Evolutionary conservation across 2,797 vertebrate species (phyloP), one percentile per base, ranked within the genome.

Genomic region (Valencia hispanica): DNA sequence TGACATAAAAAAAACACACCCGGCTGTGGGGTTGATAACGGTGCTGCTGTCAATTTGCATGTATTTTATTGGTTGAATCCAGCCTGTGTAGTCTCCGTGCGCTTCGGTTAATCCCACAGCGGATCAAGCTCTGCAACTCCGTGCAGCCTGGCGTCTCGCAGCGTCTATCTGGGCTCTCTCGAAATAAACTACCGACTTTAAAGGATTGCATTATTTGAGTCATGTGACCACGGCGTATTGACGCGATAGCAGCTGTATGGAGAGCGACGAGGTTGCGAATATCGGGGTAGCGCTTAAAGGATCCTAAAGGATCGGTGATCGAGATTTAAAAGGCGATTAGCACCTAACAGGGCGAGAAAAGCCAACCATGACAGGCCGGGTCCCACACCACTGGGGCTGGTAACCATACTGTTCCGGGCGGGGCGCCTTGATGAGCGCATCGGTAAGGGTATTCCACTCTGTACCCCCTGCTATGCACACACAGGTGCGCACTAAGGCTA

Each of bases 21-120:
- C 77, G 84, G 87, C 81, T 87, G 82, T 45, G 53, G 91, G 92
- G 88, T 87, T 86, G 87, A 89, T 85, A 84, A 76, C 82, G 76
- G 88, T 85, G 93, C 94, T 94, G 92, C 92, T 94, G 93, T 92
- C 94, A 90, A 84, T 93, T 88, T 90, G 92, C 92, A 90, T 94
- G 90, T 78, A 85, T 91, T 92, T 87, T 88, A 82, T 89, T 88
- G 89, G 78, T 84, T 81, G 85, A 90, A 89, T 86, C 90, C 88
- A 85, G 89, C 27, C 91, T 88, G 84, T 87, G 83, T 70, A 79
- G 84, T 85, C 75, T 65, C 81, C 79, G 81, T 83, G 88, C 87
- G 86, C 83, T 18, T 75, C 63, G 72, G 78, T 92, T 94, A 94
- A 94, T 93, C 93, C 92, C 91, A 79, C 81, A 71, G 87, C 68